Conservation (phyloP, 2,113 vertebrate genomes). For the Lampris incognitus region DNA sequence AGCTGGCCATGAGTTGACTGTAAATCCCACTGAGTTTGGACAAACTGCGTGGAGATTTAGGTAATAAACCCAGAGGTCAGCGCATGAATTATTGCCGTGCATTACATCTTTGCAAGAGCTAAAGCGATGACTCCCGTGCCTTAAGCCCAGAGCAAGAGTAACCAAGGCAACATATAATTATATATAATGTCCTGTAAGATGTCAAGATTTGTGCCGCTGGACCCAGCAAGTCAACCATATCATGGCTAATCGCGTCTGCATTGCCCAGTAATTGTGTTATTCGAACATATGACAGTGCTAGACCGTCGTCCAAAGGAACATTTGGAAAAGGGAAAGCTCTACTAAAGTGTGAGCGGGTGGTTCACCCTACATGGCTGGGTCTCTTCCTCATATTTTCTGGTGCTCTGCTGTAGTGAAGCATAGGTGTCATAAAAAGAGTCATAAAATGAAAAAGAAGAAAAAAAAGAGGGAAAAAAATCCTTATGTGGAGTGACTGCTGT, state of each 20-base stretch:
- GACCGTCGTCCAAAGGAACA: too few species aligned
- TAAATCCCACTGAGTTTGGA: background rate
- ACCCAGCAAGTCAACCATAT: too few species aligned
- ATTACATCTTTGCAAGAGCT: conserved; percentile 5
- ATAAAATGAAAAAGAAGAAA: background rate
- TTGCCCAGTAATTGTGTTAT: too few species aligned
- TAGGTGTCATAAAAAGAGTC: conserved; percentile 16
- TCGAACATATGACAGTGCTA: too few species aligned
- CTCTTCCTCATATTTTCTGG: background rate
- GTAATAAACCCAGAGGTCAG: background rate
- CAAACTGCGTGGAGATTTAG: background rate
- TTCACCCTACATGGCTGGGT: too few species aligned
- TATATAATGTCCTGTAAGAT: background rate
- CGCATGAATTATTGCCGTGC: conserved; percentile 6
- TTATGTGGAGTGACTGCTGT: conserved; percentile 19
- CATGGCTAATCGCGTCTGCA: too few species aligned
- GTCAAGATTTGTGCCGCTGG: background rate
- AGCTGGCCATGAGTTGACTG: background rate
- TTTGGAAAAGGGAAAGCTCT: too few species aligned
- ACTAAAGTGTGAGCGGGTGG: too few species aligned
- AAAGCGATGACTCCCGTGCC: background rate
- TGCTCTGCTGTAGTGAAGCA: background rate
- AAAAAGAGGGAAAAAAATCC: background rate
- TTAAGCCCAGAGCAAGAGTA: background rate
- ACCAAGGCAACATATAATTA: background rate